Evolutionary conservation across 2,888 invertebrate species (phyloP).

Genomic region (Amphiduros pacificus): DNA sequence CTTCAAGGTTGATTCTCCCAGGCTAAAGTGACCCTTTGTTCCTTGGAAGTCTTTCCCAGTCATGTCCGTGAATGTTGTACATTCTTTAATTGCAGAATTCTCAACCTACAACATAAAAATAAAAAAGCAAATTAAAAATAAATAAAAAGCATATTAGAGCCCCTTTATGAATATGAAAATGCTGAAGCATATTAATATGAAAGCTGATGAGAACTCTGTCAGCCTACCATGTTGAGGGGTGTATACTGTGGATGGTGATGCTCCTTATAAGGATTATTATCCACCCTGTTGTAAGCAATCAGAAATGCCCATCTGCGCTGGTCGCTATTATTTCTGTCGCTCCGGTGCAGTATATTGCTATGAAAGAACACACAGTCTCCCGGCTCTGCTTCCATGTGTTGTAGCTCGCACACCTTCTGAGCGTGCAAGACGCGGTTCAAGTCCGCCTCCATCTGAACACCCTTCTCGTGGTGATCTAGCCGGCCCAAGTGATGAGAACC

Average conservation of each 20-base stretch:
- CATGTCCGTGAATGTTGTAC: too few relatives aligned
- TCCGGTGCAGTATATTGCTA: constrained; percentile 18
- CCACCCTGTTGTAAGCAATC: constrained; percentile 46
- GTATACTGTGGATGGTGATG: constrained; percentile 52
- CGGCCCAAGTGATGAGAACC: constrained; percentile 20
- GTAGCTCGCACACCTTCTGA: constrained; percentile 8
- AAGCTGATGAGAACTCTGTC: too few relatives aligned
- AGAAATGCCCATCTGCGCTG: constrained; percentile 50
- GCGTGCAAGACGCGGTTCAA: constrained; percentile 14
- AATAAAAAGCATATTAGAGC: too few relatives aligned
- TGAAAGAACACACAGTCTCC: constrained; percentile 25
- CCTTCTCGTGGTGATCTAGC: constrained; percentile 14
- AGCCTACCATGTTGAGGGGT: too few relatives aligned
- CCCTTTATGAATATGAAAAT: too few relatives aligned
- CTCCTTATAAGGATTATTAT: constrained; percentile 44
- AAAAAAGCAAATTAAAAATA: too few relatives aligned
- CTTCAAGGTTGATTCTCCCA: too few relatives aligned
- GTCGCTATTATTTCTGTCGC: constrained; percentile 19
- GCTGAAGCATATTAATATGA: too few relatives aligned
- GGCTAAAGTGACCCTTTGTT: too few relatives aligned
- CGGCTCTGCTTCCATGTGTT: constrained; percentile 11
- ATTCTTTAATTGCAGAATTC: too few relatives aligned
- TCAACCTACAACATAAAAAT: too few relatives aligned
- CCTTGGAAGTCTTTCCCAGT: too few relatives aligned
- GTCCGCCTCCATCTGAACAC: constrained; percentile 23